Conservation (phyloP, 2,113 vertebrate genomes). For the Isichthys henryi region DNA sequence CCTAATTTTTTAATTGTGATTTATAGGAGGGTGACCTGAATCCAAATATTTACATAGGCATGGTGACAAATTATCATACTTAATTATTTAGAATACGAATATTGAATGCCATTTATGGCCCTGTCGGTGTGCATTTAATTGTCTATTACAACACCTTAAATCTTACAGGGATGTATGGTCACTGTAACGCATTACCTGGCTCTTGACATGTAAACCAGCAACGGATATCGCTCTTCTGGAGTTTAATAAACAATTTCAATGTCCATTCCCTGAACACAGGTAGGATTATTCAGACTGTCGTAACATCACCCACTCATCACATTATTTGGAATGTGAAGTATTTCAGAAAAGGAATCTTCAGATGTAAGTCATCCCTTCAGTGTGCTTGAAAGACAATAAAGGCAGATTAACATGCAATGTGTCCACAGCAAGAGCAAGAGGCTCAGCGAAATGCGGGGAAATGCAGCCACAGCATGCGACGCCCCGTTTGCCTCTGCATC, state of each 20-base stretch:
- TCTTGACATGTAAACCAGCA: neutral
- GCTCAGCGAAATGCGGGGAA: neutral
- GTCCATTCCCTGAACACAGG: neutral
- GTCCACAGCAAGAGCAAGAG: neutral
- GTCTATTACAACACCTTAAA: neutral
- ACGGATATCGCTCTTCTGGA: neutral
- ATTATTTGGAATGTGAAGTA: neutral
- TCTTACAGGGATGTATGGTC: neutral
- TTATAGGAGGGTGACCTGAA: neutral
- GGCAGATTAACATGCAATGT: neutral
- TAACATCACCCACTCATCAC: neutral
- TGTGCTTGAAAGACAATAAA: neutral
- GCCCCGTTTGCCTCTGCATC: neutral
- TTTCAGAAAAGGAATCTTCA: neutral
- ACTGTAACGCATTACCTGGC: neutral
- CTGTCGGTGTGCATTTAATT: neutral
- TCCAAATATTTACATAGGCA: neutral
- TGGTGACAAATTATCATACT: neutral
- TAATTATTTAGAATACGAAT: neutral
- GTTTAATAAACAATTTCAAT: neutral
- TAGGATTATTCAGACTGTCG: neutral
- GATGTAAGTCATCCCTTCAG: neutral
- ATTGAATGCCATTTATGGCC: neutral
- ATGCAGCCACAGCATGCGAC: neutral
- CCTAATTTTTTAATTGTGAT: neutral